Evolutionary conservation across 2,888 invertebrate genomes (phyloP).

Genomic region (Nezara viridula): DNA sequence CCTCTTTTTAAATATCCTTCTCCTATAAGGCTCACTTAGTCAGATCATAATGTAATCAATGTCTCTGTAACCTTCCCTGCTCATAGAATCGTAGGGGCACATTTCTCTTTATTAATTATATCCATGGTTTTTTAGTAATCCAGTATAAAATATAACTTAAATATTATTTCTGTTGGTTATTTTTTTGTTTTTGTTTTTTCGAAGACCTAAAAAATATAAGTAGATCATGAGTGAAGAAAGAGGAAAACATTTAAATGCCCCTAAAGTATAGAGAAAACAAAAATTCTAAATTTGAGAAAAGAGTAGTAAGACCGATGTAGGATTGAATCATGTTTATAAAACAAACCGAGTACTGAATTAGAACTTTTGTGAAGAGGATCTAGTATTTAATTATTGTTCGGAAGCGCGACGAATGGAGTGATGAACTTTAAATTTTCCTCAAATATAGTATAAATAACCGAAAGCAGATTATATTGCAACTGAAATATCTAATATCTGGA

Average conservation of each 20-base stretch:
- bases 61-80: neutral
- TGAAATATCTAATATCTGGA: too few relatives aligned
- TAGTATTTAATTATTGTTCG: too few relatives aligned
- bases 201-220: constrained; percentile 41
- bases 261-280: neutral
- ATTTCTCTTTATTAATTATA: neutral
- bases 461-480: too few relatives aligned
- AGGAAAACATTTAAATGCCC: neutral
- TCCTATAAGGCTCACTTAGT: neutral
- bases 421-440: too few relatives aligned
- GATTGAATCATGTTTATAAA: neutral
- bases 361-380: neutral
- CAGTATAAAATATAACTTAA: neutral
- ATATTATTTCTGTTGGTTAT: neutral
- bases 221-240: neutral
- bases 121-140: neutral
- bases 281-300: neutral
- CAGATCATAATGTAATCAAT: neutral
- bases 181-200: constrained; percentile 10
- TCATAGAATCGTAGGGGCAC: neutral
- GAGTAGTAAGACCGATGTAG: neutral
- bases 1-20: neutral
- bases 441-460: too few relatives aligned
- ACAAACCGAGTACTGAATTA: neutral
- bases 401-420: too few relatives aligned